A percentile compares a stretch with the other conserved stretches of the same genome.
These are phyloP conservation scores for Anguilla obscura DNA, from an alignment of 2,797 vertebrate genomes.

Conservation along the genomic window DNA sequence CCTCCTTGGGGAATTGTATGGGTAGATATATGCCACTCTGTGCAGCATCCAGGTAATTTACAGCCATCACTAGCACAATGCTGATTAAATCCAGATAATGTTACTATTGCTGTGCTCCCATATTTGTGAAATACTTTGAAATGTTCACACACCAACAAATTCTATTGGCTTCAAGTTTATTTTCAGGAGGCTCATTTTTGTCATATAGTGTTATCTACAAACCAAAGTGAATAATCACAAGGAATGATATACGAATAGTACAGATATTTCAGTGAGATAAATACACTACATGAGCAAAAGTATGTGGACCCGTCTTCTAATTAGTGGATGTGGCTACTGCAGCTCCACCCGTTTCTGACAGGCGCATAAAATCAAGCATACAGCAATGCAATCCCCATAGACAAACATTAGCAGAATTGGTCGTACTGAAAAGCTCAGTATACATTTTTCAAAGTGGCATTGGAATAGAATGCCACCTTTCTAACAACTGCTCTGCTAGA, in stretches of 20 bases:
- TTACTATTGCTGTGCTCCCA: neutral
- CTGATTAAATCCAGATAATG: neutral
- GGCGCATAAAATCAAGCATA: too few species aligned
- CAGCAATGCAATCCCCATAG: too few species aligned
- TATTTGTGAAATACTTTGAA: neutral
- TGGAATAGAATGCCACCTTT: too few species aligned
- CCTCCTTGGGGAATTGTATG: neutral
- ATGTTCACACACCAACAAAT: neutral
- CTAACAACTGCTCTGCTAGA: too few species aligned
- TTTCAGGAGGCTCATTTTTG: neutral
- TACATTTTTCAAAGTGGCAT: too few species aligned
- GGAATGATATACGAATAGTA: neutral
- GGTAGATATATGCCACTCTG: neutral
- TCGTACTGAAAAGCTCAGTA: too few species aligned
- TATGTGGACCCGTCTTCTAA: too few species aligned
- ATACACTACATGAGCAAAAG: neutral
- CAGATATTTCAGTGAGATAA: neutral
- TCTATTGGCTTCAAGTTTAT: neutral
- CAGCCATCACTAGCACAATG: neutral
- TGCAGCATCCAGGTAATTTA: neutral
- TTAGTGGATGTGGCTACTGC: too few species aligned
- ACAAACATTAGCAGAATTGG: too few species aligned
- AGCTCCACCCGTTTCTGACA: too few species aligned
- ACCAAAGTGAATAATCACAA: neutral
- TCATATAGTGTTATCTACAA: neutral